A percentile compares a stretch with the other conserved stretches of the same genome.
These are phyloP conservation scores for Platycnemis pennipes DNA, from an alignment of 2,888 invertebrate species.

Conservation along the genomic window DNA sequence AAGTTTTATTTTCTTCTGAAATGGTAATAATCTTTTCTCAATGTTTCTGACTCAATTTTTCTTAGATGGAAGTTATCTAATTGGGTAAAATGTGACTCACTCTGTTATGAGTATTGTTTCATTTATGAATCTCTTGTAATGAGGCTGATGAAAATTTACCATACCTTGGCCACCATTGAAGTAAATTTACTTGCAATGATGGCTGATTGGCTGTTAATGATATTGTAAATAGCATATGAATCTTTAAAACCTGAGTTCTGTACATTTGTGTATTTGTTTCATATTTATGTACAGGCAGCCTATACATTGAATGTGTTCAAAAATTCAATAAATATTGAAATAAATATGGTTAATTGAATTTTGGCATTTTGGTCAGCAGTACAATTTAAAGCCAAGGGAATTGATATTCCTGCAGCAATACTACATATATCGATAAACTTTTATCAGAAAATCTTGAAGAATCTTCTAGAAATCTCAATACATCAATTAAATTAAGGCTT, in stretches of 20 bases:
- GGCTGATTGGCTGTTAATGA: conserved; percentile 20
- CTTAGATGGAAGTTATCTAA: neutral
- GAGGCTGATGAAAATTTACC: neutral
- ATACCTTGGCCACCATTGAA: neutral
- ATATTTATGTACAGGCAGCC: conserved; percentile 57
- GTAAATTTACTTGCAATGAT: neutral
- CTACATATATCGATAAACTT: too few species aligned
- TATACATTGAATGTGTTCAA: conserved; percentile 45
- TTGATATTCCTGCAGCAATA: too few species aligned
- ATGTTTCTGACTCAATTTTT: neutral
- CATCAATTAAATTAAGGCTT: too few species aligned
- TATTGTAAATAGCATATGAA: conserved; percentile 33
- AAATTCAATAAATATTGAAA: conserved; percentile 7
- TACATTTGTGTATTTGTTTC: conserved; percentile 33
- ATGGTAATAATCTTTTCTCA: neutral
- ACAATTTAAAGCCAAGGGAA: too few species aligned
- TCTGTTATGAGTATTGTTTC: neutral
- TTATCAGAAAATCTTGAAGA: too few species aligned
- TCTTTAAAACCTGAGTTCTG: conserved; percentile 34
- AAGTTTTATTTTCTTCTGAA: neutral
- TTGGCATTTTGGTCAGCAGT: neutral
- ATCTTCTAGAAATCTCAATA: too few species aligned
- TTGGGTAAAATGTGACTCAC: neutral
- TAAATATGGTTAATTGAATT: neutral
- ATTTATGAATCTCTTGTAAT: conserved; percentile 43